phyloP scores from a whole-genome alignment of 2,888 invertebrate species.

The Dexiosoma caninum region DNA sequence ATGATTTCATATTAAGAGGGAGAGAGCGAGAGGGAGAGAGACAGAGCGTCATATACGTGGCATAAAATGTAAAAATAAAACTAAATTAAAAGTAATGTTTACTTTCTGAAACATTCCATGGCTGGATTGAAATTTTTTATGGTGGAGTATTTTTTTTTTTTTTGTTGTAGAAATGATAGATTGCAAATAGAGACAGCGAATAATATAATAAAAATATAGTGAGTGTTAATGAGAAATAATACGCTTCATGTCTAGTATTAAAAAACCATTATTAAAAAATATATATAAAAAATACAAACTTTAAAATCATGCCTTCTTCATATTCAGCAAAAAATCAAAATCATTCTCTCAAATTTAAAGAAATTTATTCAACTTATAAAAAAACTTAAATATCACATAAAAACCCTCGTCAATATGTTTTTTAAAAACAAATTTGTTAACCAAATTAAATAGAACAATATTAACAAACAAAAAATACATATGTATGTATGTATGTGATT shows the following conservation, averaged over 20 bases:
- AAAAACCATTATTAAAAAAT: conserved; percentile 2
- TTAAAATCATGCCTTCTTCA: conserved; percentile 54
- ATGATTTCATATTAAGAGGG: conserved; percentile 22
- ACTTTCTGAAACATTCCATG: neutral
- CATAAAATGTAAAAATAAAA: conserved; percentile 29
- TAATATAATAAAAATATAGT: neutral
- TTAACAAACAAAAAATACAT: conserved; percentile 48
- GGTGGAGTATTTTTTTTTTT: neutral
- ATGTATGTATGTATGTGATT: no score
- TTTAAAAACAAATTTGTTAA: conserved; percentile 51
- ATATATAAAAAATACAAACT: conserved; percentile 58
- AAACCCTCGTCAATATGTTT: conserved; percentile 31
- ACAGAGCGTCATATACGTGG: conserved; percentile 27
- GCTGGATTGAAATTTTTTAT: neutral
- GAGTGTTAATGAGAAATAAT: neutral
- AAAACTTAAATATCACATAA: conserved; percentile 63
- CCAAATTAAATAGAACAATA: conserved; percentile 56
- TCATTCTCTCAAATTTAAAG: conserved; percentile 47
- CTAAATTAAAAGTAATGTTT: neutral
- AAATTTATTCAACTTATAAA: conserved; percentile 46
- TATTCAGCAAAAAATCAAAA: conserved; percentile 39
- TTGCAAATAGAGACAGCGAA: neutral
- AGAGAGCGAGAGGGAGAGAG: neutral
- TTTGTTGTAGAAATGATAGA: neutral
- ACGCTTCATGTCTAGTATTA: neutral